Percentiles rank a stretch among this genome's conserved stretches.
Evolutionary conservation across 2,888 invertebrate species (phyloP).

Genomic region (Metalampra italica): DNA sequence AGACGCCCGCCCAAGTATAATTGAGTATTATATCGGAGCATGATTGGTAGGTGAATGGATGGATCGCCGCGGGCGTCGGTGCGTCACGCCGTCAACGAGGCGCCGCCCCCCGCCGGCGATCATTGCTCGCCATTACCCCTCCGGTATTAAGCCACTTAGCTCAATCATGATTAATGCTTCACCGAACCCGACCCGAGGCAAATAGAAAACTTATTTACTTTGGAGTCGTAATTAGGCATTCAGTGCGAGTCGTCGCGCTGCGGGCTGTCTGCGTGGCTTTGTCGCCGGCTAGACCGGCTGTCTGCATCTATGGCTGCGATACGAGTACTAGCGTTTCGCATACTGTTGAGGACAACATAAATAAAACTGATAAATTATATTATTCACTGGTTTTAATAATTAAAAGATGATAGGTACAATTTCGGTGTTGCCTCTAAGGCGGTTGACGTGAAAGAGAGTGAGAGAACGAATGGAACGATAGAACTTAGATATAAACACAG

Average conservation of each 20-base stretch:
- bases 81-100: slow-evolving; percentile 13
- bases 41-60: slow-evolving; percentile 15
- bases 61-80: slow-evolving; percentile 24
- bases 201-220: slow-evolving; percentile 78
- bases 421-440: too few species aligned
- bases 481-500: too few species aligned
- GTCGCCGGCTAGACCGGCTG: slow-evolving; percentile 63
- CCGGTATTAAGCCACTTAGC: slow-evolving; percentile 79
- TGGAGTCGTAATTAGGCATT: slow-evolving; percentile 74
- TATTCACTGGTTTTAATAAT: too few species aligned
- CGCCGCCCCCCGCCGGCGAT: slow-evolving; percentile 73
- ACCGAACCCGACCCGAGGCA: slow-evolving; percentile 69
- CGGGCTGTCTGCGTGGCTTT: slow-evolving; percentile 60
- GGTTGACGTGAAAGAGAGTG: too few species aligned
- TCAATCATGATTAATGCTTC: slow-evolving; percentile 79
- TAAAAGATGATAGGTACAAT: too few species aligned
- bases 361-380: too few species aligned
- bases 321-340: slow-evolving; percentile 12
- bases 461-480: too few species aligned
- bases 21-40: slow-evolving; percentile 3
- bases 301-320: slow-evolving; percentile 46
- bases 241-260: slow-evolving; percentile 66
- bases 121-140: slow-evolving; percentile 75
- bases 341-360: too few species aligned
- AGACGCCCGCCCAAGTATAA: neutral